Base-by-base conservation (phyloP, 2,797 vertebrate species). In the Dallia pectoralis region DNA sequence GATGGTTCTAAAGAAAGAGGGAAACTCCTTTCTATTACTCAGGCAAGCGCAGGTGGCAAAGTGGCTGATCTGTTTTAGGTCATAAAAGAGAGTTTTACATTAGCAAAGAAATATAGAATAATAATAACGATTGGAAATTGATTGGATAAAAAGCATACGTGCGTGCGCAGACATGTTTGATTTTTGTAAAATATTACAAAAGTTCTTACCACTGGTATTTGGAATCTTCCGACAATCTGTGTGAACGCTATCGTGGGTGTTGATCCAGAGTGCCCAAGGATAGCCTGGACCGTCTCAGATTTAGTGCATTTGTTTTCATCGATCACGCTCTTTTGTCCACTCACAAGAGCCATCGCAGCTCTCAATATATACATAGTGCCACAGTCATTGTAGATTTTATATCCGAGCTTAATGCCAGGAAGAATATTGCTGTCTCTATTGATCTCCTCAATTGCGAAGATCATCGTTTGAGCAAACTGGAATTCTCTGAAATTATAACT, bases 401-500 rank as follows among this genome's bases (percentile, higher is more conserved):
- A 94, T 77, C 93, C 92, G 65, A 94, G 84, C 69, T 79, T 88
- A 61, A 91, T 63, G 71, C 84, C 71, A 30, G 90, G 70, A 25
- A 94, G 87, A 40, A 94, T 83, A 4, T 85, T 48, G 15, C 80
- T 71, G 59, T 87, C 79, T 75, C 62, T 82, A 70, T 94, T 94
- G 75, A 94, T 93, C 85, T 94, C 89, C 68, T 92, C 89, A 72
- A 94, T 86, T 32, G 93, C 91, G 87, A 93, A 93, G 71, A 94
- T 92, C 86, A 93, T 80, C 11, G 87, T 79, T 72, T 91, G 86
- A 76, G 93, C 91, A 89, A 93, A 93, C 86, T 92, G 85, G 51
- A 94, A 93, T 85, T 93, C 93, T 82, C 92, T 90, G 44, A 92
- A 89, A 86, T 91, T 93, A 66, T 93, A 91, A 77, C 93, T 94